Evolutionary conservation across 2,888 invertebrate genomes (phyloP).

Genomic region (Byasa hedistus): DNA sequence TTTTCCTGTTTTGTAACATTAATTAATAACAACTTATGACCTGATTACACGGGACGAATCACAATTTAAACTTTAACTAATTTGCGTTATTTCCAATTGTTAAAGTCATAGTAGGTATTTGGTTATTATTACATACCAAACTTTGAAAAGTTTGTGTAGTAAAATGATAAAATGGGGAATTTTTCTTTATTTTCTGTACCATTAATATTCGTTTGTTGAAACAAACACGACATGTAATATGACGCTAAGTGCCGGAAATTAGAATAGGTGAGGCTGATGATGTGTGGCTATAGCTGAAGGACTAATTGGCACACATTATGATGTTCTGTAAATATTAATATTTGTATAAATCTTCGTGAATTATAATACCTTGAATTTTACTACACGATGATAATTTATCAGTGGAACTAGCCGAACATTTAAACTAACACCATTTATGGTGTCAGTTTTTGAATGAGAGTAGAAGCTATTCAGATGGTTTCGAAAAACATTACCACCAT

Average conservation of each 20-base stretch:
- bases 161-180: background rate
- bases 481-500: background rate
- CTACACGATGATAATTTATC: background rate
- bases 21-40: background rate
- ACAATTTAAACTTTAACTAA: background rate
- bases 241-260: slow-evolving; percentile 4
- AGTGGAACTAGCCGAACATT: no score
- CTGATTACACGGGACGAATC: background rate
- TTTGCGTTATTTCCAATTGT: background rate
- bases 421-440: no score
- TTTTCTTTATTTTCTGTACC: background rate
- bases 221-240: background rate
- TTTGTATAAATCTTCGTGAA: background rate
- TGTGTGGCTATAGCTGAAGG: slow-evolving; percentile 1
- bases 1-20: slow-evolving; percentile 23
- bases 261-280: background rate
- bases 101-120: background rate
- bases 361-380: background rate
- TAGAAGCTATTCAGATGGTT: no score
- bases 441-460: no score
- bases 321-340: background rate
- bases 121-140: background rate
- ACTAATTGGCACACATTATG: slow-evolving; percentile 8
- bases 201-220: background rate
- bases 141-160: no score